These are phyloP conservation scores for Dynastes grantii DNA, from an alignment of 2,888 invertebrate species.

Conservation along the genomic window DNA sequence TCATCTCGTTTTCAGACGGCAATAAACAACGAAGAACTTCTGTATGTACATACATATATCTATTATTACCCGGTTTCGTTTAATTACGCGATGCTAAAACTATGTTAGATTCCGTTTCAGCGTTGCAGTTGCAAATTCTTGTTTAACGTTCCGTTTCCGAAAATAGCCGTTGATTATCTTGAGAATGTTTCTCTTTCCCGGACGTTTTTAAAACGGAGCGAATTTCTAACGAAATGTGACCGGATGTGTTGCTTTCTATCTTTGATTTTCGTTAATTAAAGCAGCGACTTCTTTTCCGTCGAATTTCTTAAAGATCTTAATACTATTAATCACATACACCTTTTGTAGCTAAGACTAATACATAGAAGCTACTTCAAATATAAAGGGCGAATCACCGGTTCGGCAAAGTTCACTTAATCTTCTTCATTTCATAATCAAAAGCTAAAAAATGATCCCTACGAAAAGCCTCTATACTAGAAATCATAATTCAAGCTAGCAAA, in stretches of 20 bases:
- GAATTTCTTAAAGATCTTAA: background rate
- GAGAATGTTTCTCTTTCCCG: background rate
- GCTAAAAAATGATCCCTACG: too few species aligned
- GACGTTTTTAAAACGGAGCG: background rate
- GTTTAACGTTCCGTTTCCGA: background rate
- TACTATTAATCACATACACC: too few species aligned
- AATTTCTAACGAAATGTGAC: background rate
- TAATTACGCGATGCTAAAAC: background rate
- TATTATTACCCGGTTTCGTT: slow-evolving; percentile 1
- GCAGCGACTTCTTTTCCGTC: background rate
- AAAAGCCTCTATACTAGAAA: too few species aligned
- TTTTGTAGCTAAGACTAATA: too few species aligned
- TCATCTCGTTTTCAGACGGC: background rate
- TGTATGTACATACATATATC: too few species aligned
- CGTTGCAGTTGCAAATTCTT: slow-evolving; percentile 24
- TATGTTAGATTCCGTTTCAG: background rate
- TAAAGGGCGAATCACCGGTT: too few species aligned
- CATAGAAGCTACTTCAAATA: too few species aligned
- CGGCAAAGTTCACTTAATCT: too few species aligned
- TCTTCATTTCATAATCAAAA: too few species aligned
- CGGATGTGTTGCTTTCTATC: background rate
- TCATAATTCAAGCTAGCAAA: too few species aligned
- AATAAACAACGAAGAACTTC: background rate
- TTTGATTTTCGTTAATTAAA: background rate
- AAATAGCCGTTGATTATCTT: slow-evolving; percentile 17